These are phyloP conservation scores for Venusia cambrica DNA, from an alignment of 2,888 invertebrate genomes.

Conservation along the genomic window DNA sequence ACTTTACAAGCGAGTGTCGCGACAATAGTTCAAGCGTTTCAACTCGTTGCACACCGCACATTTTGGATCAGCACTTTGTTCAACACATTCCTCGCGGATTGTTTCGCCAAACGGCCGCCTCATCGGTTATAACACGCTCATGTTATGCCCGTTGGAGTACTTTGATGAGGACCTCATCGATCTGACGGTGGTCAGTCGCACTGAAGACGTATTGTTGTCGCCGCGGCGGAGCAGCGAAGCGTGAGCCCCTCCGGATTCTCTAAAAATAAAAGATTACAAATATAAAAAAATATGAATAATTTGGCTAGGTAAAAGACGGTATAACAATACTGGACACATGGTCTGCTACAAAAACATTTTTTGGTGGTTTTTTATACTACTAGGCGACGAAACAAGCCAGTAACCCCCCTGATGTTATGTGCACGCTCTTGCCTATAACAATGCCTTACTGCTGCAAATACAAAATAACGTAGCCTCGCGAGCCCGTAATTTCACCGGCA, in stretches of 20 bases:
- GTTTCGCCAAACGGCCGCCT: conserved; percentile 28
- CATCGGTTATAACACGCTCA: conserved; percentile 63
- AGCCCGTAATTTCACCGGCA: too few species aligned
- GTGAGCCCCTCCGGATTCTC: conserved; percentile 66
- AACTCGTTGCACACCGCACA: conserved; percentile 46
- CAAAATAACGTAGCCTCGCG: too few species aligned
- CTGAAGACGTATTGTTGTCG: conserved; percentile 66
- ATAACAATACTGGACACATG: too few species aligned
- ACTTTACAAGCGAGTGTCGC: conserved; percentile 29
- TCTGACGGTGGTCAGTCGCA: conserved; percentile 62
- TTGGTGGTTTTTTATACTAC: too few species aligned
- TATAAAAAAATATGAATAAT: too few species aligned
- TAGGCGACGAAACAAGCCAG: too few species aligned
- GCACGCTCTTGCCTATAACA: too few species aligned
- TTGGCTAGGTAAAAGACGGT: too few species aligned
- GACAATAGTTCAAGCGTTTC: conserved; percentile 33
- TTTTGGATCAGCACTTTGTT: conserved; percentile 32
- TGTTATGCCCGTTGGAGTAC: conserved; percentile 64
- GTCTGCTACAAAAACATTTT: too few species aligned
- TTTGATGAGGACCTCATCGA: conserved; percentile 64
- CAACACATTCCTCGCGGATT: conserved; percentile 35
- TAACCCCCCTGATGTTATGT: too few species aligned
- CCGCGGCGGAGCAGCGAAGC: conserved; percentile 64
- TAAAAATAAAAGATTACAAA: conserved; percentile 32
- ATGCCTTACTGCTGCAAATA: too few species aligned